Evolutionary conservation across 1,140 invertebrate genomes (phyloP).

Genomic region (Euschistus heros): DNA sequence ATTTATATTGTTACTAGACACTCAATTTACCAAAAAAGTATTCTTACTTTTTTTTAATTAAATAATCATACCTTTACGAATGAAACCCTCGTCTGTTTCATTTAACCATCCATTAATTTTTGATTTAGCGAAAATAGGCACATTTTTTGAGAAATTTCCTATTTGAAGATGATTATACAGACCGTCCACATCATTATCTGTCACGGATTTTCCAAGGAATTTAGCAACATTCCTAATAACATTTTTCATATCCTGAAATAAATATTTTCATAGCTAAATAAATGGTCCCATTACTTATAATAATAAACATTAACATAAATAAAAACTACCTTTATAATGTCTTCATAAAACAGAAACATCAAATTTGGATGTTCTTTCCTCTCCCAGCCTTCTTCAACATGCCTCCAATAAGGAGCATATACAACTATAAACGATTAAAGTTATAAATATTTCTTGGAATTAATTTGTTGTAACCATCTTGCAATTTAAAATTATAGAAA

Average conservation of each 20-base stretch:
- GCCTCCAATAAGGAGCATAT: constrained; percentile 62
- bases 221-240: constrained; percentile 56
- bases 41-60: not conserved
- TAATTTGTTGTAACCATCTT: not conserved
- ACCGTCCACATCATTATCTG: constrained; percentile 40
- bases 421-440: constrained; percentile 38
- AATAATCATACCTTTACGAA: constrained; percentile 28
- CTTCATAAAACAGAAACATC: constrained; percentile 70
- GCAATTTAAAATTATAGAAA: not conserved
- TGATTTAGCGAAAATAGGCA: constrained; percentile 28
- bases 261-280: not conserved
- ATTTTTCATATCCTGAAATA: constrained; percentile 44
- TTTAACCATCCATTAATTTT: constrained; percentile 19
- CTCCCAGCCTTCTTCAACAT: constrained; percentile 62
- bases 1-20: too few species aligned
- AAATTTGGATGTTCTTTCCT: constrained; percentile 53
- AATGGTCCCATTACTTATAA: not conserved
- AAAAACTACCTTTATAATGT: constrained; percentile 48
- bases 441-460: not conserved
- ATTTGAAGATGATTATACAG: constrained; percentile 49
- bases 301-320: constrained; percentile 13
- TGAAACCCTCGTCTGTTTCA: constrained; percentile 29
- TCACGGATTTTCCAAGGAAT: constrained; percentile 50
- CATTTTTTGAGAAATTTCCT: constrained; percentile 27
- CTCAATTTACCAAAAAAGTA: too few species aligned